Evolutionary conservation across 2,113 vertebrate species (phyloP), one percentile per base, ranked within the genome.

Genomic region (Hippopotamus amphibius): DNA sequence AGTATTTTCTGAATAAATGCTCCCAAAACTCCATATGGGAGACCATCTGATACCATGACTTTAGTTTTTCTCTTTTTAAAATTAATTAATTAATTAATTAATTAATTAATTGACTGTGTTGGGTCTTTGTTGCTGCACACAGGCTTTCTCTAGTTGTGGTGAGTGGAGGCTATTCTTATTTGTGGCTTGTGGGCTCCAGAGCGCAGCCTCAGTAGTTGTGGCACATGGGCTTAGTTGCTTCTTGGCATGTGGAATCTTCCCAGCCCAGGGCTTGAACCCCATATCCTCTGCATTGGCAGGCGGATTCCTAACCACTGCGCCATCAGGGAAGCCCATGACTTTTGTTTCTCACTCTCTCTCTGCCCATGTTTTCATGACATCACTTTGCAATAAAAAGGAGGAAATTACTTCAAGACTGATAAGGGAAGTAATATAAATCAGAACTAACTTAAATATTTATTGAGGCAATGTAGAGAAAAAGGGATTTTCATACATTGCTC

Each of bases 351-450:
- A 88, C 41, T 84, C 46, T 57, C 72, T 65, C 33, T 90, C 46
- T 72, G 28, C n/a, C 22, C 2, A 5, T 61, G 57, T 93, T 37
- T 93, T 94, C 3, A 30, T 71, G 59, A 66, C 50, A 88, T 53
- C 24, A 22, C 33, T 95, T 88, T 92, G 43, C 65, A 77, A 28
- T 19, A 80, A 88, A 81, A 59, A 90, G 59, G 30, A 95, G 77
- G 72, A 95, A 72, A 72, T 93, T 79, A 66, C 82, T 59, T 71
- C 16, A 92, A 88, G 85, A 86, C 41, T 81, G 88, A 97, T 96
- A 95, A 95, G 46, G 43, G 61, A 97, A 94, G 88, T 94, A 79
- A 91, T 90, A 91, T 68, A 88, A 93, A 93, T 95, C 95, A 94
- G 71, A 93, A 68, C 48, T 87, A 92, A 63, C 69, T 93, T 94